Evolutionary conservation across 2,888 invertebrate species (phyloP).

Genomic region (Meiosimyza platycephala): DNA sequence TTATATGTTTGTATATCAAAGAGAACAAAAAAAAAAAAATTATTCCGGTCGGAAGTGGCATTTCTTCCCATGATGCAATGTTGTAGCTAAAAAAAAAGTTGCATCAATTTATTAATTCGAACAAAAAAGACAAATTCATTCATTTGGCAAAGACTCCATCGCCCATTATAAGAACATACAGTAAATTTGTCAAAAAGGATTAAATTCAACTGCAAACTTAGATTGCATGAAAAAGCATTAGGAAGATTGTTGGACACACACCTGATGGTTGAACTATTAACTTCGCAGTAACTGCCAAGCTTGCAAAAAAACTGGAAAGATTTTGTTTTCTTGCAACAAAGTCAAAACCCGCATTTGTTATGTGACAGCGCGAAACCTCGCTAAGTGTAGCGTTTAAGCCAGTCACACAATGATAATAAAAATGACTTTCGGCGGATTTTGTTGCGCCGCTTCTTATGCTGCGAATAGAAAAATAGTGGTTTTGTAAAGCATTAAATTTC

Average conservation of each 20-base stretch:
- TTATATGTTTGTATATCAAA: background rate
- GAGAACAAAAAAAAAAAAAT: background rate
- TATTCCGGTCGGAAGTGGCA: slow-evolving; percentile 20
- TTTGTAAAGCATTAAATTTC: slow-evolving; percentile 25
- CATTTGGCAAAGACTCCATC: background rate
- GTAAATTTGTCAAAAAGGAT: slow-evolving; percentile 62
- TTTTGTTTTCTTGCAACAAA: no score
- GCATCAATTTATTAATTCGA: background rate
- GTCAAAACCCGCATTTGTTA: background rate
- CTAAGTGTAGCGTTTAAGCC: background rate
- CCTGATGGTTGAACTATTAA: no score
- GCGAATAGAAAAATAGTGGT: slow-evolving; percentile 2
- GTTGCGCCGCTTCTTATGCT: background rate
- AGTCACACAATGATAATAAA: slow-evolving; percentile 17
- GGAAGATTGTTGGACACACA: no score
- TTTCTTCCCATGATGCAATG: background rate
- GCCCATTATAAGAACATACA: slow-evolving; percentile 13
- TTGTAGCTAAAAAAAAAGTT: background rate
- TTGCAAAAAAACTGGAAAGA: no score
- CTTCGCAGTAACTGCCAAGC: no score
- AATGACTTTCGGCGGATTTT: slow-evolving; percentile 13
- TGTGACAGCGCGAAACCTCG: no score
- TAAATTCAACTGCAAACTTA: slow-evolving; percentile 43
- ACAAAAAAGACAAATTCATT: background rate
- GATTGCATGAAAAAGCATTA: no score